phyloP scores from a whole-genome alignment of 1,140 invertebrate genomes.

The Samia ricini region DNA sequence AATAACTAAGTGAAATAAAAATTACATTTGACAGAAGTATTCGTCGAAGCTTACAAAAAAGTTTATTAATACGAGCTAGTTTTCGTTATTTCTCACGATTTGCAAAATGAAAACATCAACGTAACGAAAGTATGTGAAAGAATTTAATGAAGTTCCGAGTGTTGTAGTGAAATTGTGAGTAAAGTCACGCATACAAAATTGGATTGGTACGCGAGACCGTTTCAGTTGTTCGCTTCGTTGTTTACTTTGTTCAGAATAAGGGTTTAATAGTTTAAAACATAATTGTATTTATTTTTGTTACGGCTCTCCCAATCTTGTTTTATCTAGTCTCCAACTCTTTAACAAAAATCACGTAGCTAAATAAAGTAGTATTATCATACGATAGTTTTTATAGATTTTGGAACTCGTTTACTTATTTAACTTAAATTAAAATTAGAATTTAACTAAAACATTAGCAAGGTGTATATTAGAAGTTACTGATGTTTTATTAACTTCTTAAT shows the following conservation, averaged over 20 bases:
- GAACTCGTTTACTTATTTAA: too few species aligned
- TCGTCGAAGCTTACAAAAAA: neutral
- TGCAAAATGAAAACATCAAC: conserved; percentile 11
- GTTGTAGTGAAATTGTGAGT: conserved; percentile 20
- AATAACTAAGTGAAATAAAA: too few species aligned
- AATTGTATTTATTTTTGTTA: neutral
- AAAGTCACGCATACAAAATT: conserved; percentile 20
- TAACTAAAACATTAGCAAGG: too few species aligned
- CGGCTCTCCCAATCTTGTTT: neutral
- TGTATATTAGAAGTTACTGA: too few species aligned
- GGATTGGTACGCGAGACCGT: conserved; percentile 15
- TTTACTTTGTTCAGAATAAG: neutral
- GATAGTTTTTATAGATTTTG: too few species aligned
- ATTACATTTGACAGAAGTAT: too few species aligned
- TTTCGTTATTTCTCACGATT: neutral
- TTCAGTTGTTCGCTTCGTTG: conserved; percentile 18
- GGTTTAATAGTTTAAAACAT: neutral
- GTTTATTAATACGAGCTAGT: neutral
- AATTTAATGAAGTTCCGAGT: conserved; percentile 13
- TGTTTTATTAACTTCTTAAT: too few species aligned
- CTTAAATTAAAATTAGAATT: too few species aligned
- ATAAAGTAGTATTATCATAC: too few species aligned
- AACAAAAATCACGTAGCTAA: too few species aligned
- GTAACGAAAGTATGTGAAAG: neutral
- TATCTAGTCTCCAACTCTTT: too few species aligned